Evolutionary conservation across 1,140 invertebrate species (phyloP).

Genomic region (Nebria ingens): DNA sequence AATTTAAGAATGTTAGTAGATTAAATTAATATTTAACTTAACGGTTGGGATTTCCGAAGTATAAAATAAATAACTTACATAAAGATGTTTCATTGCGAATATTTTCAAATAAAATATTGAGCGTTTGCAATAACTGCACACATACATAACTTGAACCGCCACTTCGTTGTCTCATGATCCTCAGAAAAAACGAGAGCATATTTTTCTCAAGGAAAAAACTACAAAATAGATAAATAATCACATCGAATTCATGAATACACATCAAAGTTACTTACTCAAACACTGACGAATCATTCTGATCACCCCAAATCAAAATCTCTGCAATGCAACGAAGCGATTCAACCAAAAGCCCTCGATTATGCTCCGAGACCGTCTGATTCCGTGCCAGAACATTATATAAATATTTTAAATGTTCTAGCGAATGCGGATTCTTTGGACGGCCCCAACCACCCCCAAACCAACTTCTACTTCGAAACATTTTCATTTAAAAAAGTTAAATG

Average conservation of each 20-base stretch:
- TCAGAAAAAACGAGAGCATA: slow-evolving; percentile 96
- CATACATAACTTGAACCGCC: slow-evolving; percentile 88
- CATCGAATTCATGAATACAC: slow-evolving; percentile 10
- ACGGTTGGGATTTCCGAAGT: neutral
- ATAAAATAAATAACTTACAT: slow-evolving; percentile 61
- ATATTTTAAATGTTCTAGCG: slow-evolving; percentile 93
- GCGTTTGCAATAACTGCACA: slow-evolving; percentile 93
- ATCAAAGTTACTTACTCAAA: slow-evolving; percentile 78
- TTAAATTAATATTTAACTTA: slow-evolving; percentile 12
- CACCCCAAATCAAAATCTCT: slow-evolving; percentile 99
- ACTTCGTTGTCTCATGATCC: slow-evolving; percentile 96
- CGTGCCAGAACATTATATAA: slow-evolving; percentile 90
- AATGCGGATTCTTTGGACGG: slow-evolving; percentile 92
- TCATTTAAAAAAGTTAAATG: neutral
- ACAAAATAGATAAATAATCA: slow-evolving; percentile 30
- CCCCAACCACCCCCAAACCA: slow-evolving; percentile 81
- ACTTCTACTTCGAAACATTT: slow-evolving; percentile 76
- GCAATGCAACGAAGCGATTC: slow-evolving; percentile 95
- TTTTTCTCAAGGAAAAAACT: slow-evolving; percentile 99
- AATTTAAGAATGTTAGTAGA: too few relatives aligned
- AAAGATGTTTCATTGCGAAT: slow-evolving; percentile 97
- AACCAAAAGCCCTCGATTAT: slow-evolving; percentile 88
- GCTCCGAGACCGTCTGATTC: slow-evolving; percentile 94
- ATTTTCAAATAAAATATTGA: slow-evolving; percentile 99
- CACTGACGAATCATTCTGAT: slow-evolving; percentile 98